phyloP scores from a whole-genome alignment of 2,888 invertebrate species.

The Keiferia lycopersicella region DNA sequence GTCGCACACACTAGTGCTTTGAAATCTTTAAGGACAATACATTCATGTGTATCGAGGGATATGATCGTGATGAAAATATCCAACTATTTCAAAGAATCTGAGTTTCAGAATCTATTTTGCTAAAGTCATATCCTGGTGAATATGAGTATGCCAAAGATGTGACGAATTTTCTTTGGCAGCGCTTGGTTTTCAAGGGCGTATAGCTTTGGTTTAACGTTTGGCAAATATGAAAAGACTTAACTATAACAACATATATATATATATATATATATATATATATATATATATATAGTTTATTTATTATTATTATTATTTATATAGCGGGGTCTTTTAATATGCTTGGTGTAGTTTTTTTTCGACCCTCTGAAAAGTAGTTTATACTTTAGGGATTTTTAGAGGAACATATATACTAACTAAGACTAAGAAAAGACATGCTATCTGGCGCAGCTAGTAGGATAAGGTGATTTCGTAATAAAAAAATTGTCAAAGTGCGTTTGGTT shows the following conservation, averaged over 20 bases:
- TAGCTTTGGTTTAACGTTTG: neutral
- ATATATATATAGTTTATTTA: too few relatives aligned
- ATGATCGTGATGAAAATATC: neutral
- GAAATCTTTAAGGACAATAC: neutral
- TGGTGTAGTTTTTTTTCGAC: too few relatives aligned
- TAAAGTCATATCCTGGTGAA: neutral
- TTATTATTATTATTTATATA: too few relatives aligned
- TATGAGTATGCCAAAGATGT: neutral
- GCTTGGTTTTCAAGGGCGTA: neutral
- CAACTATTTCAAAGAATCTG: neutral
- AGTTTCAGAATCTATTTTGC: neutral
- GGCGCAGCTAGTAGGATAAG: neutral
- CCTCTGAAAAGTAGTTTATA: neutral
- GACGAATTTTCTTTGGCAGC: too few relatives aligned
- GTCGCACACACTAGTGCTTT: constrained; percentile 1
- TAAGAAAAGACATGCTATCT: neutral
- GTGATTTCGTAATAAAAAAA: neutral
- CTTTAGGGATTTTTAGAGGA: neutral
- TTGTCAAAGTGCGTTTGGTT: too few relatives aligned
- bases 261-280: too few relatives aligned
- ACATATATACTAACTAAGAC: too few relatives aligned
- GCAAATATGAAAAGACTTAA: too few relatives aligned
- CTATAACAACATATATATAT: too few relatives aligned
- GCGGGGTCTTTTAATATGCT: too few relatives aligned
- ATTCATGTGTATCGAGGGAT: neutral